A percentile compares a stretch with the other conserved stretches of the same genome.
Conservation (phyloP, 1,140 invertebrate species). For the Asobara japonica region DNA sequence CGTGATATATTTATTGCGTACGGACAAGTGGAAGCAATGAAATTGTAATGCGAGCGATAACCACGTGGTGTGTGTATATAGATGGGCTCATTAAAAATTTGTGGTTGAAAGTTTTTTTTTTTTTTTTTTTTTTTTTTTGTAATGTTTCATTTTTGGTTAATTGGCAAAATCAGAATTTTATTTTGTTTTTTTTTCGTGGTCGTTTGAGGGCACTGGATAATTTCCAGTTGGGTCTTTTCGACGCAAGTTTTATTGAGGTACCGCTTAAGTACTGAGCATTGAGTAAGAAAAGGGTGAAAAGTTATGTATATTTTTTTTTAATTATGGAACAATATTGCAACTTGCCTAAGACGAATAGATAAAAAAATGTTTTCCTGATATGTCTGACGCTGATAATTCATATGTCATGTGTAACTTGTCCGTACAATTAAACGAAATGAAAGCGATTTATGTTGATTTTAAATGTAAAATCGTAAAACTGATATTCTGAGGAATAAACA, state of each 20-base stretch:
- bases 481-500: constrained; percentile 26
- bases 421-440: constrained; percentile 6
- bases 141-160: too few relatives aligned
- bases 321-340: not conserved
- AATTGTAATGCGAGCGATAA: not conserved
- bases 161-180: not conserved
- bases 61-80: not conserved
- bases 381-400: not conserved
- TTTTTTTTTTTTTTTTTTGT: too few relatives aligned
- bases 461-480: constrained; percentile 4
- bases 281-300: not conserved
- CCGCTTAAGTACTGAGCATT: not conserved
- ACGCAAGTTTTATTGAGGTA: not conserved
- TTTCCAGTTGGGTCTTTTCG: not conserved
- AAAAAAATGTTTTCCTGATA: not conserved
- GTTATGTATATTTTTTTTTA: not conserved
- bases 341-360: not conserved
- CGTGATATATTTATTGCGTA: constrained; percentile 10
- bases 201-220: not conserved
- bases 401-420: constrained; percentile 7
- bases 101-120: not conserved
- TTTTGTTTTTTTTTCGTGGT: not conserved
- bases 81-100: not conserved
- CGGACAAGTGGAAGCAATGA: not conserved
- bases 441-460: not conserved